Evolutionary conservation across 1,140 invertebrate species (phyloP).

Genomic region (Drosophila melanica): DNA sequence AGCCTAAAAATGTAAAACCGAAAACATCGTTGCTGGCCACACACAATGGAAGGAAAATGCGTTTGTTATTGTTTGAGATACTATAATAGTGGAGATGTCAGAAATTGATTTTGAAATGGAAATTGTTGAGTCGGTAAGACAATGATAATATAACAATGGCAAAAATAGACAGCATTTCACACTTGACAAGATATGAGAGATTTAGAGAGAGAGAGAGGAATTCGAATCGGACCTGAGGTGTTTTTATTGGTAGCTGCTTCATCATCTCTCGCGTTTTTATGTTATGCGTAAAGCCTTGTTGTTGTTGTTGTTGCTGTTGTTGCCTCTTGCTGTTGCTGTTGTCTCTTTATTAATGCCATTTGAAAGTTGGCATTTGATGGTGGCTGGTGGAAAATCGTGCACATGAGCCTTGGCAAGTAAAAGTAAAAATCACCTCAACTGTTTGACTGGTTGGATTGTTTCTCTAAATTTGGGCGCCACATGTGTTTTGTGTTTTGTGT

Average conservation of each 20-base stretch:
- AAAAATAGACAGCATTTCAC: constrained; percentile 58
- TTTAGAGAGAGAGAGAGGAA: constrained; percentile 23
- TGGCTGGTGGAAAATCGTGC: constrained; percentile 71
- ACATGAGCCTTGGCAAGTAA: constrained; percentile 73
- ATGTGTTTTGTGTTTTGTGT: constrained; percentile 81
- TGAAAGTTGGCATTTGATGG: constrained; percentile 70
- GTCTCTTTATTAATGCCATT: constrained; percentile 69
- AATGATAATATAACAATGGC: constrained; percentile 52
- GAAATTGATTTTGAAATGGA: constrained; percentile 69
- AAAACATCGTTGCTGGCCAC: constrained; percentile 54
- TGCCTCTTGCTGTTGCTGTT: constrained; percentile 38
- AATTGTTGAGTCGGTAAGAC: constrained; percentile 38
- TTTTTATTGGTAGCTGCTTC: constrained; percentile 60
- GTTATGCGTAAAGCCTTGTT: constrained; percentile 38
- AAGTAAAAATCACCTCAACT: constrained; percentile 76
- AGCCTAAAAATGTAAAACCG: constrained; percentile 25
- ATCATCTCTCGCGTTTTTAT: constrained; percentile 60
- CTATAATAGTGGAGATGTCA: constrained; percentile 67
- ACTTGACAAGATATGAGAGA: constrained; percentile 46
- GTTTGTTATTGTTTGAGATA: constrained; percentile 35
- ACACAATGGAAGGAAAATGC: constrained; percentile 48
- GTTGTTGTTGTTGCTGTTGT: constrained; percentile 38
- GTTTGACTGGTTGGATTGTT: constrained; percentile 39
- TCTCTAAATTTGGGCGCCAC: constrained; percentile 56
- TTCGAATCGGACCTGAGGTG: constrained; percentile 2